Base-by-base conservation (phyloP, 2,797 vertebrate species). In the Channallabes apus region DNA sequence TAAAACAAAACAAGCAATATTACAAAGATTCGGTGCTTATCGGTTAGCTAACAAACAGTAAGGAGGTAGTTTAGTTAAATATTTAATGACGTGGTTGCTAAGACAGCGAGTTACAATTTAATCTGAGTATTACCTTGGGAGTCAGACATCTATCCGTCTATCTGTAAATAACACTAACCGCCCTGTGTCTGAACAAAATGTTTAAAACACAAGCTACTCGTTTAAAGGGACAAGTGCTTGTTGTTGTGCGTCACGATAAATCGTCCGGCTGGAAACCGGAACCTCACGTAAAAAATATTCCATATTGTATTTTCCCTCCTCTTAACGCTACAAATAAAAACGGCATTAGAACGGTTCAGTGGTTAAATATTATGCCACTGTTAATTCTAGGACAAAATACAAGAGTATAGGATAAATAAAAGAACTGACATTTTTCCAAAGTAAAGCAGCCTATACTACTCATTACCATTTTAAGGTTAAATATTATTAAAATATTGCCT, bases 81-180 rank as follows among this genome's bases (percentile, higher is more conserved):
- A 46, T 51, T 20, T 15, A 20, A 22, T 72, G 9, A 15, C 2
- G 0, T 29, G 15, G 0, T 64, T 64, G 32, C 24, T 38, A 15
- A 18, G 22, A 20, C 17, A 24, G 2, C 18, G 58, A 17, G 32
- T 9, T 59, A 64, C 11, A 20, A 1, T 41, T 51, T 84, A 64
- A 12, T 35, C 86, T 29, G 2, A 2, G 0, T 84, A 89, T 64
- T 93, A 95, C 95, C 95, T 94, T 92, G 69, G 86, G 91, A 67
- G 77, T 93, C 91, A 91, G 95, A 95, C 95, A 95, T 95, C 85
- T 93, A 94, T 90, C 75, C 91, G 89, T 75, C 78, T 91, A 76
- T 85, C 59, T 85, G 80, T 14, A 62, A 85, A 79, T 58, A 64
- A 51, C 3, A 5, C 58, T 32, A 51, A 64, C 29, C 67, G 17